Evolutionary conservation across 2,888 invertebrate genomes (phyloP), one percentile per base, ranked within the genome.

Genomic region (Anaspis maculata): DNA sequence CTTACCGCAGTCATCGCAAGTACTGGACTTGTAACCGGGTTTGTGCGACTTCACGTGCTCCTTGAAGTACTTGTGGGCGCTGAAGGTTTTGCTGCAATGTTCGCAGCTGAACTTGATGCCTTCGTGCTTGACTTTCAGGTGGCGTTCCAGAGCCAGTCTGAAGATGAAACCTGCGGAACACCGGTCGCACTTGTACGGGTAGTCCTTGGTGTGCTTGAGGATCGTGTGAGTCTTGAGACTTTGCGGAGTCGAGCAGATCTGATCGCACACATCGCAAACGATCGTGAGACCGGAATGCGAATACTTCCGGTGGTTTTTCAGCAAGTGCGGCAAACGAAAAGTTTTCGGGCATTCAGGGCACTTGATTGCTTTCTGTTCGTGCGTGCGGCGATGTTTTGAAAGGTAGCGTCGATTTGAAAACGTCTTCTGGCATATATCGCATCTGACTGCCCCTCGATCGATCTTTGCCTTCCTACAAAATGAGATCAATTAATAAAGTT

Each of bases 1-100:
- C 36, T 61, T 42, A 39, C 62, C 64, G 43, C 65, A 65, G 34
- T 62, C 63, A 41, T 64, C 57, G 37, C 64, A 64, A 27, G 64
- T 58, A 3, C 63, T 64, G 3, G 64, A 48, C 30, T 64, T 21
- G 24, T 25, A 31, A 13, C 15, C 42, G 2, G 42, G 34, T 15
- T 39, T 42, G 26, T 56, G 57, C 12, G 35, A 46, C 7, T 47
- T 39, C 30, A 48, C 39, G 32, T 57, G 57, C n/a, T 40, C 32
- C 1, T 49, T 39, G 30, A 45, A 55, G 24, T 54, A 48, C 29
- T 51, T 49, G 3, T 50, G 43, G 21, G 48, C 45, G 5, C 45
- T 39, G 31, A 54, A 57, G 13, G 24, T 31, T 27, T 49, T 44
- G 19, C 44, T 32, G 31, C 56, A 56, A 12, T 30, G 34, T 10